Percentiles rank a stretch among this genome's conserved stretches.
phyloP scores from a whole-genome alignment of 1,140 invertebrate genomes.

The Hetaerina americana region DNA sequence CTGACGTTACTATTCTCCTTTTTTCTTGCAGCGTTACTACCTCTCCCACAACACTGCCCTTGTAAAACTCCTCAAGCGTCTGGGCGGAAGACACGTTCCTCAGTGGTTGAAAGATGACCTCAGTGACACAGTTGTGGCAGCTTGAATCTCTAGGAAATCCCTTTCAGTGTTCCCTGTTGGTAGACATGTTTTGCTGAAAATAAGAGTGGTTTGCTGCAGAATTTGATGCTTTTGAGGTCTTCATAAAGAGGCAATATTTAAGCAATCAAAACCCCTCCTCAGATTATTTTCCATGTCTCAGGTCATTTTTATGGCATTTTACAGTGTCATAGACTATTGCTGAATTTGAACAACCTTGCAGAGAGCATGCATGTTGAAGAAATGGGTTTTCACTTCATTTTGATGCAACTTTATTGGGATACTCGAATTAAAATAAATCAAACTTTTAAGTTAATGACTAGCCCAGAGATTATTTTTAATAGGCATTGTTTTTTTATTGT shows the following conservation, averaged over 20 bases:
- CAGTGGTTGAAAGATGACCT: conserved; percentile 90
- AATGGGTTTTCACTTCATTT: too few relatives aligned
- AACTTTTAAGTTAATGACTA: neutral
- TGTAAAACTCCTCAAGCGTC: conserved; percentile 76
- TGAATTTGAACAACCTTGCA: too few relatives aligned
- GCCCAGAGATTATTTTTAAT: neutral
- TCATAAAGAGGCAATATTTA: neutral
- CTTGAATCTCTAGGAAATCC: neutral
- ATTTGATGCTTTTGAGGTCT: neutral
- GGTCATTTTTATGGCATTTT: neutral
- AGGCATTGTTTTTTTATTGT: neutral
- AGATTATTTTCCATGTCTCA: neutral
- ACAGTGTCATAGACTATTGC: neutral
- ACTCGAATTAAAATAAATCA: neutral
- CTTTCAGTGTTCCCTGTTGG: too few relatives aligned
- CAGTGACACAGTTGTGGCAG: conserved; percentile 33
- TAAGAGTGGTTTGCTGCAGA: neutral
- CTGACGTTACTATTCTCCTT: too few relatives aligned
- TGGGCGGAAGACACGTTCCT: conserved; percentile 68
- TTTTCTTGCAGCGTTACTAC: conserved; percentile 56
- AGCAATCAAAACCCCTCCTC: neutral
- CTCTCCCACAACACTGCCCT: conserved; percentile 84
- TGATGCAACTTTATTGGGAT: neutral
- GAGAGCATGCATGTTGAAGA: too few relatives aligned
- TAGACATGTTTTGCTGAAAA: too few relatives aligned